Percentiles rank a stretch among this genome's conserved stretches.
These are phyloP conservation scores for Biston stratarius DNA, from an alignment of 2,888 invertebrate species.

Conservation along the genomic window DNA sequence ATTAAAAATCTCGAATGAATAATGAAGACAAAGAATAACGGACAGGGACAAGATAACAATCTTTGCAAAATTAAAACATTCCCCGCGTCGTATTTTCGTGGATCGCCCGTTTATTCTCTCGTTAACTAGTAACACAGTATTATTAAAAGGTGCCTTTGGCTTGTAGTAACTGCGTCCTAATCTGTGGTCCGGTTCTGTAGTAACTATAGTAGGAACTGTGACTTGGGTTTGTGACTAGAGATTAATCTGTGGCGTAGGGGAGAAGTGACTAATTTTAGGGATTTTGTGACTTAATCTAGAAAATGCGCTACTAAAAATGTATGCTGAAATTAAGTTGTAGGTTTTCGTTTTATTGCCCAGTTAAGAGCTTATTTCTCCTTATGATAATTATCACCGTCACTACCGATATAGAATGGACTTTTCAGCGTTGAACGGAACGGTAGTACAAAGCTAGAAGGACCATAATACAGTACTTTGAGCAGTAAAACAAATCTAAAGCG, in stretches of 20 bases:
- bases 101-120: slow-evolving; percentile 39
- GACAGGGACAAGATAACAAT: slow-evolving; percentile 42
- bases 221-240: slow-evolving; percentile 1
- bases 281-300: slow-evolving; percentile 24
- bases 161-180: slow-evolving; percentile 18
- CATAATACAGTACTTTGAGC: too few species aligned
- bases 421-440: too few species aligned
- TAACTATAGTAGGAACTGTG: slow-evolving; percentile 1
- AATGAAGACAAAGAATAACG: slow-evolving; percentile 46
- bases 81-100: slow-evolving; percentile 41
- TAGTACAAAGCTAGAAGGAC: too few species aligned
- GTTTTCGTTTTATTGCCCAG: background rate
- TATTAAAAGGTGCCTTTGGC: slow-evolving; percentile 34
- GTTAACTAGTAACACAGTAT: slow-evolving; percentile 35
- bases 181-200: slow-evolving; percentile 3
- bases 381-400: background rate
- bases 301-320: slow-evolving; percentile 16
- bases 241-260: slow-evolving; percentile 11
- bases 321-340: slow-evolving; percentile 2
- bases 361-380: background rate
- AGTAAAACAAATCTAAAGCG: too few species aligned
- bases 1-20: slow-evolving; percentile 49
- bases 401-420: too few species aligned
- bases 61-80: slow-evolving; percentile 49
- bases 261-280: slow-evolving; percentile 23